A percentile compares a stretch with the other conserved stretches of the same genome.
Conservation (phyloP, 2,888 invertebrate species). For the Plebejus anna region DNA sequence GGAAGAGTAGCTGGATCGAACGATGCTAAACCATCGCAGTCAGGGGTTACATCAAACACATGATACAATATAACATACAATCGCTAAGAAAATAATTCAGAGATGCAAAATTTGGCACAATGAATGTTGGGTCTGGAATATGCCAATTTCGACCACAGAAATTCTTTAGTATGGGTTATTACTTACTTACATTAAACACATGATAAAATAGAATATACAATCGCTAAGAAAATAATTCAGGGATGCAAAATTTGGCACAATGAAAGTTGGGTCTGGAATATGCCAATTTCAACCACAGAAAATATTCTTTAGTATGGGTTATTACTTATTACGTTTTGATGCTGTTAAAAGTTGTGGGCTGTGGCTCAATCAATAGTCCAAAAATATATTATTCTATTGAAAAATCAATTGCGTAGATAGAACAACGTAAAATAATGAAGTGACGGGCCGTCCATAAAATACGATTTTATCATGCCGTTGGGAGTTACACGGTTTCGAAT, state of each 20-base stretch:
- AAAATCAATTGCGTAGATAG: conserved; percentile 64
- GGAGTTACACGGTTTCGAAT: conserved; percentile 76
- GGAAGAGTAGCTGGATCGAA: not conserved
- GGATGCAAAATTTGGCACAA: no score
- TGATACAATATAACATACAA: no score
- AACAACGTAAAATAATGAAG: conserved; percentile 74
- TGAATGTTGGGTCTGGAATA: not conserved
- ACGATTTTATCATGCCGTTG: conserved; percentile 76
- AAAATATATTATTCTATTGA: not conserved
- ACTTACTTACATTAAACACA: no score
- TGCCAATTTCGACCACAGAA: not conserved
- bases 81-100: no score
- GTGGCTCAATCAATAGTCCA: not conserved
- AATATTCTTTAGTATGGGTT: not conserved
- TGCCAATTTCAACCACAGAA: not conserved
- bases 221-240: no score
- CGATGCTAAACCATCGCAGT: not conserved
- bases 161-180: not conserved
- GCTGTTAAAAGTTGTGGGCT: not conserved
- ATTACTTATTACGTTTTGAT: not conserved
- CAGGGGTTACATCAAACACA: no score
- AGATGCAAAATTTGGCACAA: no score
- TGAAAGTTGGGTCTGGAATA: not conserved
- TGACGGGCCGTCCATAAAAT: conserved; percentile 70
- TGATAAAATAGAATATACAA: no score